Evolutionary conservation across 2,888 invertebrate species (phyloP).

Genomic region (Mesoligia furuncula): DNA sequence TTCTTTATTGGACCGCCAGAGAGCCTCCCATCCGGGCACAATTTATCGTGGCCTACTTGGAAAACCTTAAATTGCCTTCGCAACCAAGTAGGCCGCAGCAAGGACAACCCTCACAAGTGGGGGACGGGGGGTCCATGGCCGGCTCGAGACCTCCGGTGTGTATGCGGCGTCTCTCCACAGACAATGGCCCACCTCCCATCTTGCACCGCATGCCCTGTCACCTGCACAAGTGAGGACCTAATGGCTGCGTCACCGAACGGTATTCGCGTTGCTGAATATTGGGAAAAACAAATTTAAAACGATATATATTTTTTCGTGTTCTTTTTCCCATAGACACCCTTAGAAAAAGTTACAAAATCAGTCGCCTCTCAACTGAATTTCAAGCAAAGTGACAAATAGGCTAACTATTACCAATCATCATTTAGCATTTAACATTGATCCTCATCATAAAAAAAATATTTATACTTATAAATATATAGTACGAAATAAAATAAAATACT

Average conservation of each 20-base stretch:
- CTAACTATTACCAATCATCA: background rate
- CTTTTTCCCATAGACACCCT: background rate
- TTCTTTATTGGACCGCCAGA: background rate
- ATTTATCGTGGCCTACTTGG: background rate
- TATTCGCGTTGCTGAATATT: background rate
- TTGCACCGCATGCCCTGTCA: background rate
- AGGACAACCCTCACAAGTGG: background rate
- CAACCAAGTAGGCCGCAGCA: background rate
- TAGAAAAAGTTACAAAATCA: background rate
- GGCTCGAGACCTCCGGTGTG: background rate
- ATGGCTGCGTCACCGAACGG: background rate
- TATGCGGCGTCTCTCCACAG: background rate
- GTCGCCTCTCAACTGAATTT: background rate
- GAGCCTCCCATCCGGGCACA: background rate
- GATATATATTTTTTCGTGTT: background rate
- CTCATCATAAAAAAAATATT: background rate
- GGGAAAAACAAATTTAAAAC: background rate
- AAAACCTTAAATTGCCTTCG: no score
- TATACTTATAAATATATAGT: background rate
- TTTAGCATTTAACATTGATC: slow-evolving; percentile 9
- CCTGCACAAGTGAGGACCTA: no score
- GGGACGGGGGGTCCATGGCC: background rate
- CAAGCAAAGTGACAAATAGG: background rate
- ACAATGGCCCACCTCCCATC: background rate
- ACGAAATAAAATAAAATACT: slow-evolving; percentile 46